Percentiles rank a stretch among this genome's conserved stretches.
phyloP scores from a whole-genome alignment of 2,113 vertebrate species.

The Percopsis transmontana region DNA sequence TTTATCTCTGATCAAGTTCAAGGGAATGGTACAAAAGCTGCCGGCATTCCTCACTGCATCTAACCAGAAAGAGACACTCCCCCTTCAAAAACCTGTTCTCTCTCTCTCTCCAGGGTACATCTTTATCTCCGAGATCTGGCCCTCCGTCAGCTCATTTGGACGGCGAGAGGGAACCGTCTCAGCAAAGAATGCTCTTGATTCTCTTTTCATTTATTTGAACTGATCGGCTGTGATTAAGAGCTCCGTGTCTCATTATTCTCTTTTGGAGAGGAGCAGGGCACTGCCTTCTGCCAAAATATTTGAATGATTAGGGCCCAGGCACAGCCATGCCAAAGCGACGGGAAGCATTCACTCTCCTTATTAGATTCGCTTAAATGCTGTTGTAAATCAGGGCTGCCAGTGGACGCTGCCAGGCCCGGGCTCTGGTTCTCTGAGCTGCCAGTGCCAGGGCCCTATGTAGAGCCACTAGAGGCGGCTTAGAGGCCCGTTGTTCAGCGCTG shows the following conservation, averaged over 20 bases:
- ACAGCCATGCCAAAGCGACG: constrained; percentile 88
- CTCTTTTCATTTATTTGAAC: constrained; percentile 97
- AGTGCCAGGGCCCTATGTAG: constrained; percentile 50
- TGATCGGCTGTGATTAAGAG: constrained; percentile 96
- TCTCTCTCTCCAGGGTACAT: constrained; percentile 68
- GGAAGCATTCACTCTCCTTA: constrained; percentile 92
- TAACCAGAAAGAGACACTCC: constrained; percentile 54
- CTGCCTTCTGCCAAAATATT: constrained; percentile 92
- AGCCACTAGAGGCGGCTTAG: constrained; percentile 52
- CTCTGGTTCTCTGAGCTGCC: constrained; percentile 64
- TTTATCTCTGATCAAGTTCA: constrained; percentile 50
- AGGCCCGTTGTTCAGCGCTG: constrained; percentile 47
- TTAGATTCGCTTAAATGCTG: constrained; percentile 90
- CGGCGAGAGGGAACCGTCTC: constrained; percentile 72
- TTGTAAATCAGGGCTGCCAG: constrained; percentile 88
- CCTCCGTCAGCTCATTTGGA: constrained; percentile 91
- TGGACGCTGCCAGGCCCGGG: constrained; percentile 66
- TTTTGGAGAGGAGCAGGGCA: constrained; percentile 76
- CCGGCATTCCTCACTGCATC: constrained; percentile 35
- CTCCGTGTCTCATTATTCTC: constrained; percentile 82
- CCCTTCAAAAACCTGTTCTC: constrained; percentile 60
- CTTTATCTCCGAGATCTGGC: constrained; percentile 84
- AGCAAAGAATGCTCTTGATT: constrained; percentile 91
- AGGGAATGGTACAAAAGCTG: constrained; percentile 47
- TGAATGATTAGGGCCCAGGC: constrained; percentile 92